Evolutionary conservation across 2,888 invertebrate genomes (phyloP).

Genomic region (Ennomos quercinarius): DNA sequence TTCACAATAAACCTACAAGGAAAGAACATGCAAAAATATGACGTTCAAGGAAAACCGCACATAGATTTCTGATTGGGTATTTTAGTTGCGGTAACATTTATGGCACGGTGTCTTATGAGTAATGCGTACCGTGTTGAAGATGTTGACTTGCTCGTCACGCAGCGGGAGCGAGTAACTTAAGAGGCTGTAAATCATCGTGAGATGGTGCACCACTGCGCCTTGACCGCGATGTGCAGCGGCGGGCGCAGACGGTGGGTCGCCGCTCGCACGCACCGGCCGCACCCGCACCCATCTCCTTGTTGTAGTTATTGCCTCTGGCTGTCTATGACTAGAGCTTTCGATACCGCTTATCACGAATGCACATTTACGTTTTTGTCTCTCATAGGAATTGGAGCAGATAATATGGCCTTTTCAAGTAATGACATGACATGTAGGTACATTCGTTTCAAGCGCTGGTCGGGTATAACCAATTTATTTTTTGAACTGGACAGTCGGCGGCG

Average conservation of each 20-base stretch:
- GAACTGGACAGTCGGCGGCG: slow-evolving; percentile 11
- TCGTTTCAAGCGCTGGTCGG: slow-evolving; percentile 9
- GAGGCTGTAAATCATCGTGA: slow-evolving; percentile 32
- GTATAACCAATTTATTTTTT: slow-evolving; percentile 12
- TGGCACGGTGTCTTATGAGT: slow-evolving; percentile 19
- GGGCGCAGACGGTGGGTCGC: slow-evolving; percentile 54
- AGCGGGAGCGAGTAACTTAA: slow-evolving; percentile 30
- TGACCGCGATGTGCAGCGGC: slow-evolving; percentile 45
- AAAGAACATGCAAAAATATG: slow-evolving; percentile 17
- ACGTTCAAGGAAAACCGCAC: slow-evolving; percentile 37
- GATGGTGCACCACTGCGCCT: slow-evolving; percentile 41
- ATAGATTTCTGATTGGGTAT: slow-evolving; percentile 15
- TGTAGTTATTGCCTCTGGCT: slow-evolving; percentile 24
- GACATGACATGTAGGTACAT: slow-evolving; percentile 21
- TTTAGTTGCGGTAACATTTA: slow-evolving; percentile 11
- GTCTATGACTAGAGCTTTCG: slow-evolving; percentile 10
- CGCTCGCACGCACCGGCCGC: slow-evolving; percentile 39
- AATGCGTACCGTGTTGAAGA: slow-evolving; percentile 14
- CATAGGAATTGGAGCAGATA: slow-evolving; percentile 18
- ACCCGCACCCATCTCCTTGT: slow-evolving; percentile 5
- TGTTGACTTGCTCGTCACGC: slow-evolving; percentile 17
- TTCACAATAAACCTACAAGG: slow-evolving; percentile 2
- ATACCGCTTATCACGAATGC: slow-evolving; percentile 35
- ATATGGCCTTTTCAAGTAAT: slow-evolving; percentile 24
- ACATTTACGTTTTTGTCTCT: slow-evolving; percentile 31